Evolutionary conservation across 2,888 invertebrate genomes (phyloP), one percentile per base, ranked within the genome.

Genomic region (Apamea epomidion): DNA sequence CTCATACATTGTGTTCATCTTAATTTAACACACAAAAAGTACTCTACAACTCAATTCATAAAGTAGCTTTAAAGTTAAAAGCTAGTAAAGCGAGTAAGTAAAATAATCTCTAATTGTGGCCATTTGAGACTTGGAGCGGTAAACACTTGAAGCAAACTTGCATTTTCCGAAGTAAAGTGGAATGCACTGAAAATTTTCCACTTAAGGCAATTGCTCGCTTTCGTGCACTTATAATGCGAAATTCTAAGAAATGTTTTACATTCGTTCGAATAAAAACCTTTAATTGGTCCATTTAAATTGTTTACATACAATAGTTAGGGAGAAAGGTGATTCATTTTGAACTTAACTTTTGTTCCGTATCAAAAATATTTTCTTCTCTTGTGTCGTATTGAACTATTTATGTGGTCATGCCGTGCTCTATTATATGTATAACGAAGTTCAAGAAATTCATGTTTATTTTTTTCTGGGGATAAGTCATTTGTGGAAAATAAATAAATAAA

Each of bases 241-340:
- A 58, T 92, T 92, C 90, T 90, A 81, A 81, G 91, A 91, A 93
- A 83, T 86, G 60, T 90, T 89, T 83, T 86, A 74, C 67, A 78
- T 88, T 90, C 67, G 29, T 45, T 62, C 62, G 48, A 62, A 58
- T 80, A 83, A 81, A 76, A 78, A 85, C 76, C 68, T 82, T 77
- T 90, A 89, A 91, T 92, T 90, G 86, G 87, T 82, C 74, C 84
- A 87, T 88, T 88, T 81, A 78, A 83, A 81, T 86, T 76, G 73
- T 82, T 85, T 32, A 37, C 54, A 69, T 76, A 51, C 51, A 54
- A 54, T 25, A 12, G 65, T 42, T n/a, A 54, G 58, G 68, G n/a
- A 71, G 14, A 25, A 76, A 62, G 18, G 45, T 58, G 29, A 76
- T 70, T 74, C 32, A 54, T n/a, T 18, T 32, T 29, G 42, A n/a